A percentile compares a stretch with the other conserved stretches of the same genome.
phyloP scores from a whole-genome alignment of 2,888 invertebrate species.

The Phyllotreta cruciferae region DNA sequence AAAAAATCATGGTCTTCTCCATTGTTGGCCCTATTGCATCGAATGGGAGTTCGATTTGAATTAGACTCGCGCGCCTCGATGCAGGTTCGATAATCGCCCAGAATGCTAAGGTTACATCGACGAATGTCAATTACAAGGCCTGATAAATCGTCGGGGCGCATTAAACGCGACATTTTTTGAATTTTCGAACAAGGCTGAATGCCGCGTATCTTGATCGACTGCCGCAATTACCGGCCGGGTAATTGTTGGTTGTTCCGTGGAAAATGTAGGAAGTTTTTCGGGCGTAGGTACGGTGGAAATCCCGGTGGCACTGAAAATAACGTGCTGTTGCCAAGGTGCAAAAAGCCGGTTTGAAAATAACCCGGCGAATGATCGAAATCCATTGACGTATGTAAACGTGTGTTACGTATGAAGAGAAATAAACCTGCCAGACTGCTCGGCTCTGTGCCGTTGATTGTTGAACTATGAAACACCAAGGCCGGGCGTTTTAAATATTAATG shows the following conservation, averaged over 20 bases:
- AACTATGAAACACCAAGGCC: conserved; percentile 18
- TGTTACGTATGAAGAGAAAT: neutral
- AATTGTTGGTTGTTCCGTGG: conserved; percentile 16
- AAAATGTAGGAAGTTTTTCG: neutral
- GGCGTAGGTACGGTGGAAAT: too few relatives aligned
- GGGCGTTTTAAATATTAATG: conserved; percentile 22
- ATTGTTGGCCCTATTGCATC: too few relatives aligned
- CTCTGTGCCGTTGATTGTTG: conserved; percentile 22
- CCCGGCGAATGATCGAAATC: conserved; percentile 34
- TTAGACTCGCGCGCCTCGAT: too few relatives aligned
- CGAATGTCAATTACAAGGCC: conserved; percentile 40
- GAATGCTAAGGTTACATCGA: conserved; percentile 39
- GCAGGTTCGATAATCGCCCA: neutral
- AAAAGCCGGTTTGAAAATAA: conserved; percentile 22
- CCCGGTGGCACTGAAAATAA: conserved; percentile 9
- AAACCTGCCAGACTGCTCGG: conserved; percentile 41
- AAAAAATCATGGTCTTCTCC: too few relatives aligned
- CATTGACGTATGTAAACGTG: conserved; percentile 33
- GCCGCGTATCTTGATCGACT: conserved; percentile 34
- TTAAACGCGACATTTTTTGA: conserved; percentile 29
- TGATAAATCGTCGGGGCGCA: conserved; percentile 15
- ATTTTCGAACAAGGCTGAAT: conserved; percentile 37
- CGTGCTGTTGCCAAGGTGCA: conserved; percentile 33
- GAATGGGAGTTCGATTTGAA: too few relatives aligned
- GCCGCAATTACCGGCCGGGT: conserved; percentile 27